Evolutionary conservation across 2,797 vertebrate species (phyloP).

Genomic region (Hydrophis major): DNA sequence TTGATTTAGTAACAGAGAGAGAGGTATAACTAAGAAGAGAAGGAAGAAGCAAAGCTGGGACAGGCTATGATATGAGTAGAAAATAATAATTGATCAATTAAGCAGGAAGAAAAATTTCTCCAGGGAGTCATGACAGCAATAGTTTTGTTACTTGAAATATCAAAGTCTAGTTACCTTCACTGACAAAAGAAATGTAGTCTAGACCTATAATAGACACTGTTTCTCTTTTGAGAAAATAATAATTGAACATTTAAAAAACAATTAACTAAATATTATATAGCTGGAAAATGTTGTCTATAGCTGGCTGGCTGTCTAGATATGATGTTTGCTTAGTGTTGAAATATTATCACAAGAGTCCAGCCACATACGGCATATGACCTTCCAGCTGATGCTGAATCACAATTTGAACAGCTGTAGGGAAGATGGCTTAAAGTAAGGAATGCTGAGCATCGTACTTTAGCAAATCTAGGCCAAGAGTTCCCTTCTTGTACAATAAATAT

Average conservation of each 20-base stretch:
- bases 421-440: neutral
- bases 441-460: neutral
- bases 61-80: conserved; percentile 6
- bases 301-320: neutral
- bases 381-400: neutral
- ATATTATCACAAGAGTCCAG: neutral
- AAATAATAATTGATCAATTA: conserved; percentile 21
- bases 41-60: neutral
- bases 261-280: neutral
- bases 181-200: neutral
- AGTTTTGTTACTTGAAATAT: conserved; percentile 11
- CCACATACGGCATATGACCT: neutral
- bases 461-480: neutral
- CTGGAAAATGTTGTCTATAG: neutral
- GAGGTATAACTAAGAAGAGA: conserved; percentile 5
- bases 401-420: neutral
- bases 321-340: neutral
- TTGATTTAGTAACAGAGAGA: neutral
- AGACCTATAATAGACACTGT: no score
- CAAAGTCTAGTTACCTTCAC: neutral
- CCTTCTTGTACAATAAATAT: neutral
- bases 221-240: neutral
- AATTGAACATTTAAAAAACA: neutral
- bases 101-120: conserved; percentile 1
- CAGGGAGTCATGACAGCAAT: neutral